Percentiles rank a stretch among this genome's conserved stretches.
Conservation (phyloP, 2,113 vertebrate species). For the Aldabrachelys gigantea region DNA sequence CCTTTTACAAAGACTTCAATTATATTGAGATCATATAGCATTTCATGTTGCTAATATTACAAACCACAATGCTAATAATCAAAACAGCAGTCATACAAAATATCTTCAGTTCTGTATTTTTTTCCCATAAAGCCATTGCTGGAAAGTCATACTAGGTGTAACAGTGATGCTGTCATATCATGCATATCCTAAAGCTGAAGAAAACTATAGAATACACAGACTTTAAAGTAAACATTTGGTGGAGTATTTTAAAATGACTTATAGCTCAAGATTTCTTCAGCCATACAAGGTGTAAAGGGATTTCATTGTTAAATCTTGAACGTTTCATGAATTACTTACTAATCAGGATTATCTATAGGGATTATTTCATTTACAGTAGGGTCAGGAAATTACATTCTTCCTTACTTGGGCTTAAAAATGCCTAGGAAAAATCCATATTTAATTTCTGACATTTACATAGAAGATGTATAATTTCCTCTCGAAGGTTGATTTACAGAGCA, state of each 20-base stretch:
- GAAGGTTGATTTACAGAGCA: neutral
- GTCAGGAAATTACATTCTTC: neutral
- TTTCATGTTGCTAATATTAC: neutral
- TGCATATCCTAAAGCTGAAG: neutral
- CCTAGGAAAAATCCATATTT: neutral
- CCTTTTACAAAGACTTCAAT: slow-evolving; percentile 10
- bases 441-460: neutral
- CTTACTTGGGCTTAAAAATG: neutral
- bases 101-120: neutral
- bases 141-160: rapidly evolving
- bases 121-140: neutral
- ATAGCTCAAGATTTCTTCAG: neutral
- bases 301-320: neutral
- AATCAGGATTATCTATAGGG: neutral
- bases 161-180: neutral
- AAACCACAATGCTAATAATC: neutral
- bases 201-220: neutral
- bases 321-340: neutral
- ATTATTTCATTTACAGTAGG: neutral
- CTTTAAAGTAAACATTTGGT: neutral
- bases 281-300: neutral
- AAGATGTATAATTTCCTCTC: neutral
- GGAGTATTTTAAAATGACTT: neutral
- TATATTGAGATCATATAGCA: neutral
- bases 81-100: neutral